These are phyloP conservation scores for Meriones unguiculatus DNA, from an alignment of 2,113 vertebrate genomes.

Conservation along the genomic window DNA sequence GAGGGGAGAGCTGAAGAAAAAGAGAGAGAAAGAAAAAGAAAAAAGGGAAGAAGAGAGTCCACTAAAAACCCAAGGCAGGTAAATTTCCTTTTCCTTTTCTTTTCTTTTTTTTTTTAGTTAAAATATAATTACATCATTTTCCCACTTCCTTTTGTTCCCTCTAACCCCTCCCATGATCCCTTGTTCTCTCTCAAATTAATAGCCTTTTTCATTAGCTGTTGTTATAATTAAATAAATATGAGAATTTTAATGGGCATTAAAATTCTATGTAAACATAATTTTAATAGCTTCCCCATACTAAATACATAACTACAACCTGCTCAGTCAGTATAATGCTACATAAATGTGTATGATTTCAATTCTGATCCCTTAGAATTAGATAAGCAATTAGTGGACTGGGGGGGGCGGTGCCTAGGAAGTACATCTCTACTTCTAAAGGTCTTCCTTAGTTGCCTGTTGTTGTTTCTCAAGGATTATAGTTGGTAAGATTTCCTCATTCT, in stretches of 20 bases:
- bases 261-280: not conserved
- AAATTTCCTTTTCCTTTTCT: too few relatives aligned
- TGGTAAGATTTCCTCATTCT: not conserved
- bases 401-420: not conserved
- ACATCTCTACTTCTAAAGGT: not conserved
- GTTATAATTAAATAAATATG: not conserved
- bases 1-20: too few relatives aligned
- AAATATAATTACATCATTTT: not conserved
- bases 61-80: not conserved
- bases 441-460: not conserved
- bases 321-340: not conserved
- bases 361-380: not conserved
- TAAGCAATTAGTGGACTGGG: not conserved
- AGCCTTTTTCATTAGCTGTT: not conserved
- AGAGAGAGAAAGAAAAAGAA: not conserved
- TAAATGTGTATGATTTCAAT: not conserved
- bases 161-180: not conserved
- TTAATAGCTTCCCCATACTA: not conserved
- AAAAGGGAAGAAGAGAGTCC: not conserved
- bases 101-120: too few relatives aligned
- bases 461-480: not conserved
- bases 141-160: not conserved
- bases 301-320: not conserved
- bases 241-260: not conserved
- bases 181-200: not conserved